Evolutionary conservation across 2,113 vertebrate species (phyloP).

Genomic region (Halichoeres trimaculatus): DNA sequence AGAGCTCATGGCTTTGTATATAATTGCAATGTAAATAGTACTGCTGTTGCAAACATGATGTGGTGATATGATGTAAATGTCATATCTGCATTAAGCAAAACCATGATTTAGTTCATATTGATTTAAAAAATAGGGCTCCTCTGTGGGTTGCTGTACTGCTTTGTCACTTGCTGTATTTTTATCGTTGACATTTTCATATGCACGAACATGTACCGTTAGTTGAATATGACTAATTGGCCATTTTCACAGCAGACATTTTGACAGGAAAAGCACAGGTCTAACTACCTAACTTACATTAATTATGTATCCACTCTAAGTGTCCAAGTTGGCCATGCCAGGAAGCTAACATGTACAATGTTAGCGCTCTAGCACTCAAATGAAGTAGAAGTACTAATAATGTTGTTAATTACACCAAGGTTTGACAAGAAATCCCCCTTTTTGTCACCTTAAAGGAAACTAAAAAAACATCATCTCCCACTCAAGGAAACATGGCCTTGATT

Average conservation of each 20-base stretch:
- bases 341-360: neutral
- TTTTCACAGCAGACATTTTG: conserved; percentile 3
- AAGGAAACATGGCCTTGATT: neutral
- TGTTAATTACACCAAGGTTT: neutral
- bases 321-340: neutral
- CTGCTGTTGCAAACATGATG: neutral
- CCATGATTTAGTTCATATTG: neutral
- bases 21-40: conserved; percentile 50
- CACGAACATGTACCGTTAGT: neutral
- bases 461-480: neutral
- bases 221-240: neutral
- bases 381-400: neutral
- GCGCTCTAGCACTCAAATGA: neutral
- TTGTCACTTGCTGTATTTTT: neutral
- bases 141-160: neutral
- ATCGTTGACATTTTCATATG: conserved; percentile 6
- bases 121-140: neutral
- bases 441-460: neutral
- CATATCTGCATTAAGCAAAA: neutral
- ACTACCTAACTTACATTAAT: neutral
- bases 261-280: neutral
- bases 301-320: neutral
- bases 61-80: conserved; percentile 9
- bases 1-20: conserved; percentile 47
- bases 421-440: neutral